Evolutionary conservation across 92 coral and sea anemone genomes (phyloP).

Genomic region (Phenganax marumi): DNA sequence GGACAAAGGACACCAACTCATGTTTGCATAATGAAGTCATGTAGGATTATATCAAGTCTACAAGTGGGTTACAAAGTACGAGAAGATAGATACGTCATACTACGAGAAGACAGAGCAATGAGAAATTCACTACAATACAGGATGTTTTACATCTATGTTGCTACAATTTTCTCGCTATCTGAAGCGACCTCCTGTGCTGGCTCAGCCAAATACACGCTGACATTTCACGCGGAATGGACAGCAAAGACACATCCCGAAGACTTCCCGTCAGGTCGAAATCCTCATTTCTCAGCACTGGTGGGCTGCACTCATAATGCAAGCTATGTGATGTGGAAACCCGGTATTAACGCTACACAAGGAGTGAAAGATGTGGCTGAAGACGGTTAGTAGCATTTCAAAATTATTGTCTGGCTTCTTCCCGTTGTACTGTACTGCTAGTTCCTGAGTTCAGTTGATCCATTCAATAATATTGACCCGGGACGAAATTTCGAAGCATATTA

Average conservation of each 20-base stretch:
- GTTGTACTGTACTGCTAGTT: too few relatives aligned
- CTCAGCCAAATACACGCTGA: neutral
- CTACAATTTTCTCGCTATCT: neutral
- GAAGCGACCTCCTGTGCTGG: neutral
- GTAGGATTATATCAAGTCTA: neutral
- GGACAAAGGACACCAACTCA: neutral
- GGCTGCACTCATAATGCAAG: conserved; percentile 2
- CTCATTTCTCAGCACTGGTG: neutral
- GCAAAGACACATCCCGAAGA: conserved; percentile 4
- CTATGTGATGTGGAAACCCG: neutral
- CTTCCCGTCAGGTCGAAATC: neutral
- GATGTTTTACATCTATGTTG: neutral
- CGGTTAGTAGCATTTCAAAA: neutral
- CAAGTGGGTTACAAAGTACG: too few relatives aligned
- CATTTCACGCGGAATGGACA: conserved; percentile 3
- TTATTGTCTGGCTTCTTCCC: neutral
- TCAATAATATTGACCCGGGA: too few relatives aligned
- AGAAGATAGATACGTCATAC: neutral
- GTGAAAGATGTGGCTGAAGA: neutral
- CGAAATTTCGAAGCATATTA: too few relatives aligned
- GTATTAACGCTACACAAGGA: neutral
- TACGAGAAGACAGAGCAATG: neutral
- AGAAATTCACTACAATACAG: neutral
- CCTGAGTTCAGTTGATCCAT: too few relatives aligned
- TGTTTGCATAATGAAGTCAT: neutral